Percentiles rank a stretch among this genome's conserved stretches.
These are phyloP conservation scores for Odontothrips loti DNA, from an alignment of 2,888 invertebrate genomes.

Conservation along the genomic window DNA sequence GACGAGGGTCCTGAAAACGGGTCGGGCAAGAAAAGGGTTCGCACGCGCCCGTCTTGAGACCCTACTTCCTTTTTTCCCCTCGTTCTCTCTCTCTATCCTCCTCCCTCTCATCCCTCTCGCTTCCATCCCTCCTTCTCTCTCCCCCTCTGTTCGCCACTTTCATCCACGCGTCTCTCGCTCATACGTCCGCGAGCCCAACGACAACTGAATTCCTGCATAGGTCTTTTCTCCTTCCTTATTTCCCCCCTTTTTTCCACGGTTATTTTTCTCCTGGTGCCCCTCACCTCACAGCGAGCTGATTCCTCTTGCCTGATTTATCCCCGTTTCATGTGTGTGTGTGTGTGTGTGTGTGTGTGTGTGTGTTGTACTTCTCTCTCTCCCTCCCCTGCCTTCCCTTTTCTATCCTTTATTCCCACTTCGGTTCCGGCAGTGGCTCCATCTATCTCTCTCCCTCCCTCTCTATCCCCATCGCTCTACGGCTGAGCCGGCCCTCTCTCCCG, in stretches of 20 bases:
- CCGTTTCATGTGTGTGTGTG: not conserved
- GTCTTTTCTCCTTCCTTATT: constrained; percentile 1
- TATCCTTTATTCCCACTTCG: too few species aligned
- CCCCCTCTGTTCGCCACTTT: too few species aligned
- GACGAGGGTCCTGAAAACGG: not conserved
- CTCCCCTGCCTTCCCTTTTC: not conserved
- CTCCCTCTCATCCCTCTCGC: not conserved
- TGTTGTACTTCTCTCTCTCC: not conserved
- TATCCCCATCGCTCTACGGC: not conserved
- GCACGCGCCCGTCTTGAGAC: too few species aligned
- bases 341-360: not conserved
- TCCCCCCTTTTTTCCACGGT: not conserved
- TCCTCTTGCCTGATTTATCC: constrained; percentile 24
- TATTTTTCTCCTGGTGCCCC: not conserved
- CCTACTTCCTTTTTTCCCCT: too few species aligned
- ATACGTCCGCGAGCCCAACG: not conserved
- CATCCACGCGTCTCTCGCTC: not conserved
- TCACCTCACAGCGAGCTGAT: not conserved
- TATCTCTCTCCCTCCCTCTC: not conserved
- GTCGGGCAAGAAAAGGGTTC: not conserved
- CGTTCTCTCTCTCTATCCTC: not conserved
- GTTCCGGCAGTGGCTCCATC: not conserved
- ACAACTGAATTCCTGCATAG: not conserved
- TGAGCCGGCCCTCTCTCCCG: not conserved
- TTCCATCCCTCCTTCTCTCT: not conserved